These are phyloP conservation scores for Drosophila melanica DNA, from an alignment of 1,140 invertebrate species.

Conservation along the genomic window DNA sequence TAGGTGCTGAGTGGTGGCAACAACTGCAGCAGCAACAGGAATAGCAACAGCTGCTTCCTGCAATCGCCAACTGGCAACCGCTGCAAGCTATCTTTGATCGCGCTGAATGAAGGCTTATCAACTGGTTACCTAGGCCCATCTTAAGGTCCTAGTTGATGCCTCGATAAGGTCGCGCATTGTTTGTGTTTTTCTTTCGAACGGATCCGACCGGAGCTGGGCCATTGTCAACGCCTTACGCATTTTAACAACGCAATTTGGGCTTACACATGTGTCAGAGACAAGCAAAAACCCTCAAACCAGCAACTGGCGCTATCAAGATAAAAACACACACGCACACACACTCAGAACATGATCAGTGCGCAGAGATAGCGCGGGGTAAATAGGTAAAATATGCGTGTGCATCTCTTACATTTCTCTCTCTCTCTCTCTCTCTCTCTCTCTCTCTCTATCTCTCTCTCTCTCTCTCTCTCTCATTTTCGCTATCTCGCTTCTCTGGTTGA, in stretches of 20 bases:
- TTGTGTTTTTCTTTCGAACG: constrained; percentile 34
- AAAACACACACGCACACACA: constrained; percentile 36
- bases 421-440: constrained; percentile 27
- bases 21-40: not conserved
- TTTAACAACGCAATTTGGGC: constrained; percentile 80
- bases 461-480: constrained; percentile 17
- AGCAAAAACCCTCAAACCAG: constrained; percentile 45
- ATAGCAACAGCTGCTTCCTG: constrained; percentile 42
- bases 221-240: constrained; percentile 78
- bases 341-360: constrained; percentile 19
- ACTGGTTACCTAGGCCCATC: constrained; percentile 53
- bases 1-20: constrained; percentile 41
- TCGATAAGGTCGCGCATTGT: constrained; percentile 62
- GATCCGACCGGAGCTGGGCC: constrained; percentile 12
- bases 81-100: constrained; percentile 33
- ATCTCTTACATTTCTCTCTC: constrained; percentile 15
- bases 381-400: constrained; percentile 30
- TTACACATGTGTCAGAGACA: constrained; percentile 57
- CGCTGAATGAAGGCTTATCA: constrained; percentile 50
- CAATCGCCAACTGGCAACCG: constrained; percentile 43
- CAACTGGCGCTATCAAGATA: constrained; percentile 62
- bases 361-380: constrained; percentile 40
- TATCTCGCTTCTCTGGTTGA: constrained; percentile 28
- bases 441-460: constrained; percentile 10
- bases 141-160: constrained; percentile 29